Conservation (phyloP, 2,113 vertebrate genomes). For the Aegithalos caudatus region DNA sequence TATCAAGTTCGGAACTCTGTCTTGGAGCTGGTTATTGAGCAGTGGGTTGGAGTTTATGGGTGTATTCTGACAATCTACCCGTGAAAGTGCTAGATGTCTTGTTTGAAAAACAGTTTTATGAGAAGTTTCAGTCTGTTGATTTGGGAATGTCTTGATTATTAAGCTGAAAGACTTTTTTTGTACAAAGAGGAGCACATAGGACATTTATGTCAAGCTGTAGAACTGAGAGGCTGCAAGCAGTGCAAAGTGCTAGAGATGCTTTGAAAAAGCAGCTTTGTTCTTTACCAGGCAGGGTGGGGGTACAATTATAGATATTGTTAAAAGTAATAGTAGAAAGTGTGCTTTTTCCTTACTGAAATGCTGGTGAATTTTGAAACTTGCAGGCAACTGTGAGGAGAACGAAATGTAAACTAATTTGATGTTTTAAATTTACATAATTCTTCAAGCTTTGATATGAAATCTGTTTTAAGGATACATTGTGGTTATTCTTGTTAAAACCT, state of each 20-base stretch:
- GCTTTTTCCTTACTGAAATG: neutral
- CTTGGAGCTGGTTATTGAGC: neutral
- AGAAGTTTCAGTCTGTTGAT: neutral
- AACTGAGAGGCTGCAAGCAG: neutral
- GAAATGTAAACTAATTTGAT: neutral
- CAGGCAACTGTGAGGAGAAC: neutral
- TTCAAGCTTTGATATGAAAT: neutral
- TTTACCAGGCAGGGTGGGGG: neutral
- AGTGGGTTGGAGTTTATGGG: neutral
- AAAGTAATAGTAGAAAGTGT: neutral
- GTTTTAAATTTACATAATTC: neutral
- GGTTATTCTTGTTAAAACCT: neutral
- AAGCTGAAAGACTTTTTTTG: neutral
- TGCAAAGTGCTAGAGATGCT: neutral
- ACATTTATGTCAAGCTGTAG: neutral
- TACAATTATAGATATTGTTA: neutral
- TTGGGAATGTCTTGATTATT: neutral
- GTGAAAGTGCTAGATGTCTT: neutral
- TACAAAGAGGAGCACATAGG: neutral
- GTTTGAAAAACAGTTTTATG: neutral
- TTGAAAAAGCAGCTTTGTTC: neutral
- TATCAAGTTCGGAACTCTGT: neutral
- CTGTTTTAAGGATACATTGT: neutral
- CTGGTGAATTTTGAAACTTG: neutral
- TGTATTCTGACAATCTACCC: neutral